Evolutionary conservation across 2,797 vertebrate genomes (phyloP).

Genomic region (Falco rusticolus): DNA sequence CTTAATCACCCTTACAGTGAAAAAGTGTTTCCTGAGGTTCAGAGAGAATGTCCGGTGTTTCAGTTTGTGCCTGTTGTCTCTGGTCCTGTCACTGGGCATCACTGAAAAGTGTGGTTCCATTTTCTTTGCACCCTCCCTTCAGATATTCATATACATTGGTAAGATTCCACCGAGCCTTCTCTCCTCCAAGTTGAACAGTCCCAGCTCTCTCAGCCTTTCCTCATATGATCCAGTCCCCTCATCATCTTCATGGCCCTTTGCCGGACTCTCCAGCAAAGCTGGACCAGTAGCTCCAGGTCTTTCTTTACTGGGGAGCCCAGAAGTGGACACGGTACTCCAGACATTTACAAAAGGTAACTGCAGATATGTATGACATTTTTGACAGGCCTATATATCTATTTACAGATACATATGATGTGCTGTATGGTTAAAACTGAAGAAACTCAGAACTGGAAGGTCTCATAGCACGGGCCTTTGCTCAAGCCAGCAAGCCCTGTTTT

Average conservation of each 20-base stretch:
- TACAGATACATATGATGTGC: neutral
- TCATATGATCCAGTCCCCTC: neutral
- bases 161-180: neutral
- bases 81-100: neutral
- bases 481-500: neutral
- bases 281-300: neutral
- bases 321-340: neutral
- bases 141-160: neutral
- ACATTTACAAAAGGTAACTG: neutral
- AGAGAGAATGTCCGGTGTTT: no score
- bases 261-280: neutral
- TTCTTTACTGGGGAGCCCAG: neutral
- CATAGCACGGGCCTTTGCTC: neutral
- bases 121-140: neutral
- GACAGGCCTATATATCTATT: neutral
- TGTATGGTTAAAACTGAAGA: neutral
- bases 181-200: neutral
- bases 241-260: neutral
- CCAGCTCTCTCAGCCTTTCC: neutral
- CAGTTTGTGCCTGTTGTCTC: neutral
- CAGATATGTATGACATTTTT: neutral
- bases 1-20: no score
- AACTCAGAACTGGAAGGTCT: neutral
- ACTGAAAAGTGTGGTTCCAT: neutral
- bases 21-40: no score